Evolutionary conservation across 2,888 invertebrate genomes (phyloP).

Genomic region (Acholoe squamosa): DNA sequence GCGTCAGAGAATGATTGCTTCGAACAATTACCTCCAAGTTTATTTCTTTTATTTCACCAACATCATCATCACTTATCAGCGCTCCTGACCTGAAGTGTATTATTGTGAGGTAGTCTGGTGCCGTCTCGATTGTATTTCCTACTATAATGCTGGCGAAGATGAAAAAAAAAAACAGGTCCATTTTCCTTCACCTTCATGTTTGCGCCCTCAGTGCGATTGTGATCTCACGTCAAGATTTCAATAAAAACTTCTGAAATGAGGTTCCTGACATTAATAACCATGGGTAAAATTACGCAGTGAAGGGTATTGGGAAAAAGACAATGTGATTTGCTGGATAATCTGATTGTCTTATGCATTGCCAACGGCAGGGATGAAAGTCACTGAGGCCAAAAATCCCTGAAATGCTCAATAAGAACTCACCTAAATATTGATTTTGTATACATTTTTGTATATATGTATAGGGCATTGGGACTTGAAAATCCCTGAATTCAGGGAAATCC

Average conservation of each 20-base stretch:
- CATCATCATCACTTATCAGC: conserved; percentile 4
- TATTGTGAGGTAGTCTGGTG: background rate
- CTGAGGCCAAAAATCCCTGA: no score
- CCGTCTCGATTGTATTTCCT: background rate
- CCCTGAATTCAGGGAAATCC: no score
- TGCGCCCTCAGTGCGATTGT: background rate
- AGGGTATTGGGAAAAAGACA: background rate
- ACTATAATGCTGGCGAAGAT: background rate
- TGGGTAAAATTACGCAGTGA: background rate
- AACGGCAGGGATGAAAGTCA: no score
- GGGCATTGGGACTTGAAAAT: no score
- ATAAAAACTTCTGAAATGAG: background rate
- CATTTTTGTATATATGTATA: no score
- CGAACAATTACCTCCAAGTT: no score
- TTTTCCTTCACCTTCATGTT: background rate
- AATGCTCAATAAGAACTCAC: no score
- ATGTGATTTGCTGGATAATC: background rate
- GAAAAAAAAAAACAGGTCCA: background rate
- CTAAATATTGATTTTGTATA: no score
- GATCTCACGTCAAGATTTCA: background rate
- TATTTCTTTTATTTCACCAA: background rate
- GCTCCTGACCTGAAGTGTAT: background rate
- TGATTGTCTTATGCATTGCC: no score
- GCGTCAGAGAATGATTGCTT: no score
- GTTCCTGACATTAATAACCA: conserved; percentile 12